phyloP scores from a whole-genome alignment of 2,113 vertebrate genomes.

The Sminthopsis crassicaudata region DNA sequence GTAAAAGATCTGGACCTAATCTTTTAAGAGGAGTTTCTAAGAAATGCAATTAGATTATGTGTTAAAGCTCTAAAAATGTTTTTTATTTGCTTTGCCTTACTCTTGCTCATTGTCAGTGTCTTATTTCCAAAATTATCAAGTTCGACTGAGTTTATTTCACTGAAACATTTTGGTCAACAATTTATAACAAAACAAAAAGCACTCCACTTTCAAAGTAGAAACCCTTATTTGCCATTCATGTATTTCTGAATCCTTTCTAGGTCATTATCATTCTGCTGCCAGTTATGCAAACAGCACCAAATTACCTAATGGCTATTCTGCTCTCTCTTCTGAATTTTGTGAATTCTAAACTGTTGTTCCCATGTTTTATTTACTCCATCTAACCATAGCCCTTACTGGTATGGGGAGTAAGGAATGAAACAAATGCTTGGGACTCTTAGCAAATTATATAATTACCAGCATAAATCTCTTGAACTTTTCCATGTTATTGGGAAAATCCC shows the following conservation, averaged over 20 bases:
- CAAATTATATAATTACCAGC: constrained; percentile 4
- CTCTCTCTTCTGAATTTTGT: not conserved
- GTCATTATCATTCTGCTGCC: not conserved
- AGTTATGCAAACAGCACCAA: constrained; percentile 21
- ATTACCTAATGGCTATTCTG: not conserved
- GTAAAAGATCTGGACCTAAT: not conserved
- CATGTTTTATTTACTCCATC: not conserved
- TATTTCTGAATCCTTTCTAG: not conserved
- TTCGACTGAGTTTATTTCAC: constrained; percentile 23
- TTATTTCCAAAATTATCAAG: constrained; percentile 33
- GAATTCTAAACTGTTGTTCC: not conserved
- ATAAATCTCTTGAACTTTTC: constrained; percentile 5
- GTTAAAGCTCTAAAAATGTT: constrained; percentile 9
- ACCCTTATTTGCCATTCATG: not conserved
- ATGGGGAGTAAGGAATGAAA: not conserved
- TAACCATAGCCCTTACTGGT: not conserved
- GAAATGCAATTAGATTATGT: not conserved
- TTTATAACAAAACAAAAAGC: constrained; percentile 22
- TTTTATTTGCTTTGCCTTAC: constrained; percentile 28
- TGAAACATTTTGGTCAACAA: constrained; percentile 41
- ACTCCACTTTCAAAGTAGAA: not conserved
- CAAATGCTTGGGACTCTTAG: not conserved
- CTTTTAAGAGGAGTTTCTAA: constrained; percentile 13
- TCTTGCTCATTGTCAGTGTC: not conserved
- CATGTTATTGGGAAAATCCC: not conserved